Conservation (phyloP, 2,888 invertebrate genomes). For the Drosophila differens region DNA sequence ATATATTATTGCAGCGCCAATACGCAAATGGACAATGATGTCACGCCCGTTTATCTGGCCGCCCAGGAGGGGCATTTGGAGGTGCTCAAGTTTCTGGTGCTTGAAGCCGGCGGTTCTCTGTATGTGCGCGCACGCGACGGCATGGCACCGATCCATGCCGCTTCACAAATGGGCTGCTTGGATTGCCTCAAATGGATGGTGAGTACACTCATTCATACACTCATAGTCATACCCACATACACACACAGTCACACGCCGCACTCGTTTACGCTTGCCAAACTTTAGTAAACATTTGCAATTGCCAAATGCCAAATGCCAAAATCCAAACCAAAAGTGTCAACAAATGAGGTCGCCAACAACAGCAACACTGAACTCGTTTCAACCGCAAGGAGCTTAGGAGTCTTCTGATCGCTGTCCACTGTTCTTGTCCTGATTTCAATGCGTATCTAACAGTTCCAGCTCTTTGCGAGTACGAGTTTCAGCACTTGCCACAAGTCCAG, state of each 20-base stretch:
- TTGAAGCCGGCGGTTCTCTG: conserved; percentile 92
- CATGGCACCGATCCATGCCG: conserved; percentile 95
- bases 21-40: conserved; percentile 96
- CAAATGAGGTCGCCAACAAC: conserved; percentile 13
- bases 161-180: conserved; percentile 95
- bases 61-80: conserved; percentile 95
- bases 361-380: conserved; percentile 41
- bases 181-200: conserved; percentile 97
- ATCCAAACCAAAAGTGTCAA: neutral
- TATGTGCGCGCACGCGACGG: conserved; percentile 94
- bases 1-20: conserved; percentile 89
- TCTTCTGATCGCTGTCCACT: conserved; percentile 12
- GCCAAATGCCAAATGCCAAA: conserved; percentile 19
- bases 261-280: conserved; percentile 20
- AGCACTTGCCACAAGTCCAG: conserved; percentile 26
- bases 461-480: conserved; percentile 37
- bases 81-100: conserved; percentile 93
- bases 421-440: conserved; percentile 38
- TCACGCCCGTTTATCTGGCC: conserved; percentile 94
- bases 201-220: conserved; percentile 70
- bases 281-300: conserved; percentile 29
- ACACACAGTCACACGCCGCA: neutral
- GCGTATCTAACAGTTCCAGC: conserved; percentile 30
- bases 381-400: conserved; percentile 32
- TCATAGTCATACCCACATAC: neutral